Evolutionary conservation across 1,140 invertebrate species (phyloP).

Genomic region (Chionoecetes opilio): DNA sequence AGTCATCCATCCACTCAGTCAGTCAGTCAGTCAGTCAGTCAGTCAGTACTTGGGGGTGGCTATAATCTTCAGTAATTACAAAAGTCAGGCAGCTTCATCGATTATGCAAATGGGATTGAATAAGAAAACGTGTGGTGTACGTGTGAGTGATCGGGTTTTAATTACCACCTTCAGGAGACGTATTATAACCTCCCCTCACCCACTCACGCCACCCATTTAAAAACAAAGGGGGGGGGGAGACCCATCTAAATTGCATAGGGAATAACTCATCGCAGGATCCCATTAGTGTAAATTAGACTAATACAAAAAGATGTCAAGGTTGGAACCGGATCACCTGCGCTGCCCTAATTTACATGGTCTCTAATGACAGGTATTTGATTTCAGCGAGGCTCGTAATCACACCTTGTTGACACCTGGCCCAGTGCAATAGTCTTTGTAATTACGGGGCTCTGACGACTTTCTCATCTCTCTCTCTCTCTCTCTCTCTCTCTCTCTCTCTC

Average conservation of each 20-base stretch:
- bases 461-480: background rate
- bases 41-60: background rate
- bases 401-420: background rate
- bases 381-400: no score
- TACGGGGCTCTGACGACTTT: background rate
- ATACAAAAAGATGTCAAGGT: background rate
- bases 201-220: background rate
- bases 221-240: background rate
- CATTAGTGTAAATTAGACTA: background rate
- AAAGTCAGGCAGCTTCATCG: background rate
- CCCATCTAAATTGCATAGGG: background rate
- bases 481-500: background rate
- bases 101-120: background rate
- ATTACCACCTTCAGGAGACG: background rate
- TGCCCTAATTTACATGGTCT: background rate
- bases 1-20: no score
- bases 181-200: no score
- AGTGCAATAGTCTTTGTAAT: background rate
- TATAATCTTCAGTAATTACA: conserved; percentile 9
- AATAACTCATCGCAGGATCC: background rate
- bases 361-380: background rate
- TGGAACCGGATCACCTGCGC: background rate
- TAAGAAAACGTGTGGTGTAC: background rate
- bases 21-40: no score
- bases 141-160: background rate